These are phyloP conservation scores for Periplaneta americana DNA, from an alignment of 1,140 invertebrate species.

Conservation along the genomic window DNA sequence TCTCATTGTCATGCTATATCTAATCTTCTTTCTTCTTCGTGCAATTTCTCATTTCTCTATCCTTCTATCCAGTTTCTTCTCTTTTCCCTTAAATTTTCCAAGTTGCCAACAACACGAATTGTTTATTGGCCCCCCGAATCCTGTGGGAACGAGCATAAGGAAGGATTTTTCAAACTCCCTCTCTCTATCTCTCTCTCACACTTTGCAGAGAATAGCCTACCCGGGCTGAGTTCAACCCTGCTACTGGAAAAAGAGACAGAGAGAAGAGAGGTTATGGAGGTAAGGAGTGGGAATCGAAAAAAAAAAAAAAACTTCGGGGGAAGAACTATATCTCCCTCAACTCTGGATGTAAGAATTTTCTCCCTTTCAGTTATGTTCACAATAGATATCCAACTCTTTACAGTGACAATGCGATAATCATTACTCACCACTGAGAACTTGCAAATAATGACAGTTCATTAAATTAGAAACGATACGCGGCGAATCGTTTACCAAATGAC, in stretches of 20 bases:
- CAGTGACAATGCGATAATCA: too few relatives aligned
- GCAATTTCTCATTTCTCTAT: background rate
- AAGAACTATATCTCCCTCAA: background rate
- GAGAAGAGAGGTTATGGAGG: too few relatives aligned
- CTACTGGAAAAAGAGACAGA: background rate
- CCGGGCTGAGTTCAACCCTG: too few relatives aligned
- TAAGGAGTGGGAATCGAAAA: background rate
- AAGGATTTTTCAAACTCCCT: background rate
- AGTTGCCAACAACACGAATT: slow-evolving; percentile 9
- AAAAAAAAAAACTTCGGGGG: background rate
- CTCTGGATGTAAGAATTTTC: too few relatives aligned
- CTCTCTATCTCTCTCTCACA: too few relatives aligned
- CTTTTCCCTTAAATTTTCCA: background rate
- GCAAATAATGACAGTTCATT: too few relatives aligned
- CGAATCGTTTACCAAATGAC: too few relatives aligned
- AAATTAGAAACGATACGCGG: too few relatives aligned
- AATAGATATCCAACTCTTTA: background rate
- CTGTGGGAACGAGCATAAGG: background rate
- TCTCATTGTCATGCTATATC: background rate
- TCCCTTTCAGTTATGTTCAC: too few relatives aligned
- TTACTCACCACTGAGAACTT: too few relatives aligned
- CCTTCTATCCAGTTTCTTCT: background rate
- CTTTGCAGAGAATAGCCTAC: background rate
- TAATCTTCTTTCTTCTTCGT: background rate
- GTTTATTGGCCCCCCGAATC: background rate